These are phyloP conservation scores for Drosophila melanosoma DNA, from an alignment of 2,888 invertebrate species.

Conservation along the genomic window DNA sequence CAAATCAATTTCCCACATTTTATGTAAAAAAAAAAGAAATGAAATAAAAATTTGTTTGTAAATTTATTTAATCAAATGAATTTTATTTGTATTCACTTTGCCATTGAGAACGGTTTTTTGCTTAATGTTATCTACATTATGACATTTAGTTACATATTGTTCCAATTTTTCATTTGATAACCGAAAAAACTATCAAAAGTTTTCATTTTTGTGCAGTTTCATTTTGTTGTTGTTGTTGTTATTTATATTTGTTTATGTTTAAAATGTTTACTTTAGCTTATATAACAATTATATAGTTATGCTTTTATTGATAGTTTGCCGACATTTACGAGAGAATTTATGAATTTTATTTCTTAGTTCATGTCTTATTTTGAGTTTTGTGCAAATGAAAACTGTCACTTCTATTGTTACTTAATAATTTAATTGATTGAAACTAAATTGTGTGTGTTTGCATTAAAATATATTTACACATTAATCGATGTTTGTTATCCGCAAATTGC, in stretches of 20 bases:
- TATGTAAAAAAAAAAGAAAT: neutral
- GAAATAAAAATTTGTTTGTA: neutral
- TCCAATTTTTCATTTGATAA: conserved; percentile 12
- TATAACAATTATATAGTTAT: conserved; percentile 49
- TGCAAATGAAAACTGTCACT: conserved; percentile 29
- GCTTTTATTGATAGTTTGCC: conserved; percentile 38
- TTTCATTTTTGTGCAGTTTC: conserved; percentile 32
- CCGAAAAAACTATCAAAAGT: conserved; percentile 12
- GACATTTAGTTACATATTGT: conserved; percentile 41
- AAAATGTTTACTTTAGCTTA: conserved; percentile 44
- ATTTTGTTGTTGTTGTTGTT: neutral
- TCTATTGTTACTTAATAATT: conserved; percentile 26
- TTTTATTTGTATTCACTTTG: conserved; percentile 47
- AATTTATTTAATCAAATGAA: conserved; percentile 55
- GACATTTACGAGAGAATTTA: conserved; percentile 37
- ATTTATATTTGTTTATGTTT: conserved; percentile 4
- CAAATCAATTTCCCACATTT: neutral
- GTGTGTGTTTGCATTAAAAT: conserved; percentile 22
- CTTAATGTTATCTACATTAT: conserved; percentile 28
- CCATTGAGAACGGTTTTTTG: conserved; percentile 22
- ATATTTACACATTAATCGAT: conserved; percentile 32
- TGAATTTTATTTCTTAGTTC: conserved; percentile 18
- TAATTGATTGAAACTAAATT: conserved; percentile 39
- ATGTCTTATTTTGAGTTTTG: conserved; percentile 7
- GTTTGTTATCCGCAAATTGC: conserved; percentile 14